Evolutionary conservation across 1,140 invertebrate species (phyloP).

Genomic region (Bombus huntii): DNA sequence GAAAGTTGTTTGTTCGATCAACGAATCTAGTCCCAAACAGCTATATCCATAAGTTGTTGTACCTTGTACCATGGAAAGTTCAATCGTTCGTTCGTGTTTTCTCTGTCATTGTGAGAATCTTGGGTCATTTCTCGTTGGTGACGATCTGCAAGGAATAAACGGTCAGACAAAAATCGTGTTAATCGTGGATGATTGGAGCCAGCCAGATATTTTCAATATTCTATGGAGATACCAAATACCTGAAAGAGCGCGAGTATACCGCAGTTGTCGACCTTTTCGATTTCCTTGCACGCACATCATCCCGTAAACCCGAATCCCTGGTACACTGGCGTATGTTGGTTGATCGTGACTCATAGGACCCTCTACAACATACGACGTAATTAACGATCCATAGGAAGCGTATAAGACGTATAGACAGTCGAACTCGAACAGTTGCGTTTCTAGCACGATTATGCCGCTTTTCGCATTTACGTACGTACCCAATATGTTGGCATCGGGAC

Average conservation of each 20-base stretch:
- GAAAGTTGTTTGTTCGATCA: background rate
- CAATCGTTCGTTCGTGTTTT: constrained; percentile 78
- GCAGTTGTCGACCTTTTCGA: constrained; percentile 80
- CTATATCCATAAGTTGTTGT: constrained; percentile 84
- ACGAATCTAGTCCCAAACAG: constrained; percentile 84
- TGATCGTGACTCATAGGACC: constrained; percentile 97
- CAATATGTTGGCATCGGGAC: constrained; percentile 91
- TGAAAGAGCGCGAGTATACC: constrained; percentile 81
- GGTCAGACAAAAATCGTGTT: background rate
- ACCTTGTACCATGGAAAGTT: constrained; percentile 90
- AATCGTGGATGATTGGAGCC: too few relatives aligned
- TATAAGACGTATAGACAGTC: too few relatives aligned
- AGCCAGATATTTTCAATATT: too few relatives aligned
- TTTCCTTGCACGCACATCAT: constrained; percentile 93
- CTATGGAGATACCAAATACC: constrained; percentile 57
- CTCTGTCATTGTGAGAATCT: constrained; percentile 1
- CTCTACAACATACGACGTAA: constrained; percentile 83
- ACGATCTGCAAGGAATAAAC: background rate
- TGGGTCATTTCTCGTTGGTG: background rate
- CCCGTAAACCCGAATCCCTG: constrained; percentile 94
- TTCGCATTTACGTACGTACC: constrained; percentile 83
- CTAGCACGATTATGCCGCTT: background rate
- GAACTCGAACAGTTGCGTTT: too few relatives aligned
- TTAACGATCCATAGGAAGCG: too few relatives aligned
- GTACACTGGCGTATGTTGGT: constrained; percentile 95